Base-by-base conservation (phyloP, 2,888 invertebrate genomes). In the Nomada hirtipes region DNA sequence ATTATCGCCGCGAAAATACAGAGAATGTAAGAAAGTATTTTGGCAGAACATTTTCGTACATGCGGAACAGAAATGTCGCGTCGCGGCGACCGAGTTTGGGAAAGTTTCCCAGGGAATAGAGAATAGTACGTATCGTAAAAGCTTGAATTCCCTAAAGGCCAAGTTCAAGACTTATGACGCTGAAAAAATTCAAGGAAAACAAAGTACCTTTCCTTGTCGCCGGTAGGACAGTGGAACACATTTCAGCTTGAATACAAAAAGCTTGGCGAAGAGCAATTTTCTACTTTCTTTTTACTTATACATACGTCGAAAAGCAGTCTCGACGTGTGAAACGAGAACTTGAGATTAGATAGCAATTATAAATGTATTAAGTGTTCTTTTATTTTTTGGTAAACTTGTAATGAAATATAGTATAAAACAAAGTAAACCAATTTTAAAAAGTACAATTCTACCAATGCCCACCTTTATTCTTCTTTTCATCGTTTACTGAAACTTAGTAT, bases 81-180 rank as follows among this genome's bases (percentile, higher is more conserved):
- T n/a, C n/a, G 26, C 29, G 15, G 18, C n/a, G n/a, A 23, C 11
- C 52, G 52, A 76, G 55, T 74, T 52, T 63, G 64, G 9, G 47
- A 44, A 72, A 76, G 36, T 71, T 79, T 64, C n/a, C 13, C 23
- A 52, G 23, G 42, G n/a, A 65, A 59, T 50, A n/a, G 42, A 23
- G 44, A 29, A 68, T 50, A 47, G 47, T 47, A 15, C 15, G 52
- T 68, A 57, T 73, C 53, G 50, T 76, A 36, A 70, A 65, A 75
- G 79, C 68, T 57, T 71, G 15, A n/a, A 36, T 47, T 26, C 29
- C 65, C 69, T 4, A 23, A 60, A 74, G 82, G 68, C 26, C 60
- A 72, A 82, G 47, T 77, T 79, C 65, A n/a, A 82, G 65, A 77
- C 75, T 82, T 73, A 85, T 26, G 65, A 63, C 23, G 75, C 36